These are phyloP conservation scores for Syrphus vitripennis DNA, from an alignment of 2,888 invertebrate genomes.

Conservation along the genomic window DNA sequence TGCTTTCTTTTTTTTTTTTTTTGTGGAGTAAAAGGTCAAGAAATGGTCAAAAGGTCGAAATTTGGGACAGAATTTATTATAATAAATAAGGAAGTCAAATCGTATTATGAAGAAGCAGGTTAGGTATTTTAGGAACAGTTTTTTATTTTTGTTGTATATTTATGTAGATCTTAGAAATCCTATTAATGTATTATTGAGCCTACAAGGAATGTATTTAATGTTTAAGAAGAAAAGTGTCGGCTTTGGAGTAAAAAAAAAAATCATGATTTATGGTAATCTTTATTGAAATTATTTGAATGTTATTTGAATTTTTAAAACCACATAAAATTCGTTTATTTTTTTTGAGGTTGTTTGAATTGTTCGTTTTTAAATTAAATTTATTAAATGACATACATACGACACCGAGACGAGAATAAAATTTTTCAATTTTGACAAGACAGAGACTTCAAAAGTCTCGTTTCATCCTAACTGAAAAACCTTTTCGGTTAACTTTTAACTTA, in stretches of 20 bases:
- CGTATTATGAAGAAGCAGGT: background rate
- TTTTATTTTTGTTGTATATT: no score
- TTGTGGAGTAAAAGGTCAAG: conserved; percentile 8
- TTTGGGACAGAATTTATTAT: background rate
- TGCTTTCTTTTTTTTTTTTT: background rate
- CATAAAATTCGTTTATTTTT: no score
- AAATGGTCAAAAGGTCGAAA: conserved; percentile 6
- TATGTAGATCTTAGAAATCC: background rate
- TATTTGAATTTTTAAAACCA: no score
- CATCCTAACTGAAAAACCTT: no score
- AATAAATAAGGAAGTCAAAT: background rate
- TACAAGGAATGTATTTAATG: background rate
- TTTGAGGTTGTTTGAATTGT: no score
- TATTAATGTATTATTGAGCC: background rate
- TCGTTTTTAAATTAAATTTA: no score
- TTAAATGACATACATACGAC: no score
- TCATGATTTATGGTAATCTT: background rate
- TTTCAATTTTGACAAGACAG: no score
- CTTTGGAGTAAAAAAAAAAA: background rate
- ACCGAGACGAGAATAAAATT: no score
- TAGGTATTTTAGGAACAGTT: background rate
- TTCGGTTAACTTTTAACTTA: no score
- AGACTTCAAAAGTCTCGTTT: no score
- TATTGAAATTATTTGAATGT: no score
- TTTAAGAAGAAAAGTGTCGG: background rate